These are phyloP conservation scores for Microtus californicus DNA, from an alignment of 2,797 vertebrate genomes.

Conservation along the genomic window DNA sequence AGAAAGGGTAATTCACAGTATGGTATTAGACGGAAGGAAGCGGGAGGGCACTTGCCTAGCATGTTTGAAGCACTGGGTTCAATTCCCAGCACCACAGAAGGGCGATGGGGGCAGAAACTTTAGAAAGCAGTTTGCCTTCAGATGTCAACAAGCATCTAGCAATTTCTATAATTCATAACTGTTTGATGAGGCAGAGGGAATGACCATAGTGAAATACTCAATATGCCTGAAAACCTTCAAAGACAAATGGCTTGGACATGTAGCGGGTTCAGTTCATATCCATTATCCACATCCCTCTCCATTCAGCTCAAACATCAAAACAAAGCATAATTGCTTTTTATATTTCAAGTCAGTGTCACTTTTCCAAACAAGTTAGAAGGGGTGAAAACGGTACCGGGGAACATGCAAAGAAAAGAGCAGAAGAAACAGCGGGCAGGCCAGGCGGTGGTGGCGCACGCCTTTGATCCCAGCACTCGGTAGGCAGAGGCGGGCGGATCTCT, in stretches of 20 bases:
- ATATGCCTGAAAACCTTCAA: neutral
- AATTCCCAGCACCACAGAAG: neutral
- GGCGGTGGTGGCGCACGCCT: too few species aligned
- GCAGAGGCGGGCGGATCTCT: too few species aligned
- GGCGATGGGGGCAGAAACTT: neutral
- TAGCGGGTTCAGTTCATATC: neutral
- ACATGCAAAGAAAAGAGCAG: neutral
- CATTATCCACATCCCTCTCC: neutral
- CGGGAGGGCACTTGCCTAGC: neutral
- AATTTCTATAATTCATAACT: conserved; percentile 2
- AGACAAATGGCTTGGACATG: neutral
- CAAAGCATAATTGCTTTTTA: neutral
- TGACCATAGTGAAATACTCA: neutral
- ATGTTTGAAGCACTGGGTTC: neutral
- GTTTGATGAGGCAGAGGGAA: neutral
- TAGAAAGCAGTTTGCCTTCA: neutral
- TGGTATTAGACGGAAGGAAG: too few species aligned
- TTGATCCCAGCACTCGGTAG: too few species aligned
- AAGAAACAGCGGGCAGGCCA: neutral
- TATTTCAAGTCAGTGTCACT: neutral
- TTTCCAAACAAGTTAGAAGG: neutral
- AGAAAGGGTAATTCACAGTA: neutral
- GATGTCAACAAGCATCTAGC: neutral
- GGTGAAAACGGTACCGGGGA: neutral
- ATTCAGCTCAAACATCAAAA: neutral